Conservation (phyloP, 2,113 vertebrate genomes). For the Lipophrys pholis region DNA sequence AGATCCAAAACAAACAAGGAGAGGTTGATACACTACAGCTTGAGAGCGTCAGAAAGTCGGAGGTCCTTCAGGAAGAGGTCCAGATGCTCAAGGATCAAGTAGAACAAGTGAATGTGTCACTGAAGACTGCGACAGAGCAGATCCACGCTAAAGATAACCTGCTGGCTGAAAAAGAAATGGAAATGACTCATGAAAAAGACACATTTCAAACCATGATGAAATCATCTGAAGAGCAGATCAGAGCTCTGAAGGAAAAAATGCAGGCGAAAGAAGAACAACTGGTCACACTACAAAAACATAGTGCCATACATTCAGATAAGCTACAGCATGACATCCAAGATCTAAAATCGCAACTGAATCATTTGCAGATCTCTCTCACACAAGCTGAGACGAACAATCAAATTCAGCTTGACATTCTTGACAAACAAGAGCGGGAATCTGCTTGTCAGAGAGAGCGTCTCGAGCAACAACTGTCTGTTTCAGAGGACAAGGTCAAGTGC, state of each 20-base stretch:
- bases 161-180: conserved; percentile 46
- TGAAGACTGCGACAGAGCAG: conserved; percentile 41
- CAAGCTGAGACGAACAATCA: conserved; percentile 48
- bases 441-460: conserved; percentile 70
- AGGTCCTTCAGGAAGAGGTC: conserved; percentile 54
- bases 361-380: conserved; percentile 46
- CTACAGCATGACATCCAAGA: conserved; percentile 61
- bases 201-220: conserved; percentile 7
- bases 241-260: conserved; percentile 75
- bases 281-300: conserved; percentile 67
- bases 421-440: conserved; percentile 48
- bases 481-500: conserved; percentile 31
- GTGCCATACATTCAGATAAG: conserved; percentile 24
- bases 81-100: conserved; percentile 32
- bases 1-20: conserved; percentile 33
- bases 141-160: conserved; percentile 61
- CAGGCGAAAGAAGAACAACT: conserved; percentile 78
- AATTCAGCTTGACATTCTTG: neutral
- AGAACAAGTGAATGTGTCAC: conserved; percentile 30
- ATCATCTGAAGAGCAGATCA: conserved; percentile 41
- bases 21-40: conserved; percentile 12
- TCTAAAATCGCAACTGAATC: conserved; percentile 74
- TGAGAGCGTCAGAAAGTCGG: conserved; percentile 25
- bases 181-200: conserved; percentile 49
- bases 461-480: conserved; percentile 29